phyloP scores from a whole-genome alignment of 1,140 invertebrate species.

The Melanaphis sacchari region DNA sequence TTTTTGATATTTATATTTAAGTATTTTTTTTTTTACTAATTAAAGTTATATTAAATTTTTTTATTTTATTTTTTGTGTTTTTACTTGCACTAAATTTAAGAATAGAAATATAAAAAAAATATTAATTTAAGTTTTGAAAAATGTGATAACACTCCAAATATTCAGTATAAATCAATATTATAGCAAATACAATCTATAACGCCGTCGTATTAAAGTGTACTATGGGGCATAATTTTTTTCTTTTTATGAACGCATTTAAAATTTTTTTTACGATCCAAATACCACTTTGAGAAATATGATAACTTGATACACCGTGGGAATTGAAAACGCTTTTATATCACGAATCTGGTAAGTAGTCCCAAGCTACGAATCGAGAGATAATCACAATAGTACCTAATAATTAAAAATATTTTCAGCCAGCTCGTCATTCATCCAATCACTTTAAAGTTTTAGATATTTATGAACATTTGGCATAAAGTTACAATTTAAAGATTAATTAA shows the following conservation, averaged over 20 bases:
- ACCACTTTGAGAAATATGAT: neutral
- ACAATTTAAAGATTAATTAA: neutral
- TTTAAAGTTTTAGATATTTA: neutral
- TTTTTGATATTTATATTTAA: no score
- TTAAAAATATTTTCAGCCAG: neutral
- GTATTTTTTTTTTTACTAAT: no score
- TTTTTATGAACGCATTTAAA: neutral
- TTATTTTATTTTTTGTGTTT: no score
- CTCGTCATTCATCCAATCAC: neutral
- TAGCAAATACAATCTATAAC: neutral
- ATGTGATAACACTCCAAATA: neutral
- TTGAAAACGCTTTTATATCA: conserved; percentile 14
- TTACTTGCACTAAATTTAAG: neutral
- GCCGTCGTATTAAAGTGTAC: neutral
- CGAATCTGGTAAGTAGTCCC: neutral
- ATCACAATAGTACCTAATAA: neutral
- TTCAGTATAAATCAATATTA: neutral
- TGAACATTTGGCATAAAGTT: neutral
- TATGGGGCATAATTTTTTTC: neutral
- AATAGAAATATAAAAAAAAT: neutral
- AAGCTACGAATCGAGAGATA: neutral
- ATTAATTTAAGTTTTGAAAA: neutral
- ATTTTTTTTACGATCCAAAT: conserved; percentile 8
- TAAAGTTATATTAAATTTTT: no score
- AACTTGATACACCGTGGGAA: neutral